A percentile compares a stretch with the other conserved stretches of the same genome.
These are phyloP conservation scores for Sebastes cheni DNA, from an alignment of 2,797 vertebrate species.

Conservation along the genomic window DNA sequence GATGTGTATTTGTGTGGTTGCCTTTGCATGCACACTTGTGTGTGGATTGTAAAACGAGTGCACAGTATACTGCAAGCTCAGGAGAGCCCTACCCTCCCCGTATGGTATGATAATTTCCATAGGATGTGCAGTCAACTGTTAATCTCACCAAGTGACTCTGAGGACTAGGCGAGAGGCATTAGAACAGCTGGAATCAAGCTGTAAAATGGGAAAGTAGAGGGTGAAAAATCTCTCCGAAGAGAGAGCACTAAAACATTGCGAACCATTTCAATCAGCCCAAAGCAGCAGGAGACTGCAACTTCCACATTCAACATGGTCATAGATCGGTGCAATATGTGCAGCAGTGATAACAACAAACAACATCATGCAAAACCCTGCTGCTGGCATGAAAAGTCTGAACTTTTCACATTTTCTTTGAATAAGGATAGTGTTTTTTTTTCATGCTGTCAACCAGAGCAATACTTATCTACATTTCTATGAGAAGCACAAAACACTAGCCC, in stretches of 20 bases:
- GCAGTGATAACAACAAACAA: constrained; percentile 65
- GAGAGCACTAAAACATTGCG: constrained; percentile 50
- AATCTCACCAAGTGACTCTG: constrained; percentile 25
- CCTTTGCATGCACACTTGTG: not conserved
- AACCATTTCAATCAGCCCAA: constrained; percentile 71
- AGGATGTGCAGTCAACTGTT: constrained; percentile 34
- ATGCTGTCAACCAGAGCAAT: constrained; percentile 19
- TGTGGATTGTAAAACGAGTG: not conserved
- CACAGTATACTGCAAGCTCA: not conserved
- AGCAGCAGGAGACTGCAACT: constrained; percentile 64
- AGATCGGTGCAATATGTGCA: constrained; percentile 69
- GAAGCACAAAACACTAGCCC: constrained; percentile 2
- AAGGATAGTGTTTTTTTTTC: constrained; percentile 19
- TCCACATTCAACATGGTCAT: constrained; percentile 48
- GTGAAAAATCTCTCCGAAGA: constrained; percentile 45
- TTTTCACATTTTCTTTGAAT: constrained; percentile 36
- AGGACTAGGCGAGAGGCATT: constrained; percentile 20
- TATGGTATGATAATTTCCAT: constrained; percentile 1
- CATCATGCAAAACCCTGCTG: constrained; percentile 33
- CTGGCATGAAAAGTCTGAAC: constrained; percentile 15
- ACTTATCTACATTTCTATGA: constrained; percentile 25
- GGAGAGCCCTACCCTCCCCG: not conserved
- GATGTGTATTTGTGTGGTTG: not conserved
- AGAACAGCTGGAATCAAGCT: constrained; percentile 60
- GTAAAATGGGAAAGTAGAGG: constrained; percentile 53